Evolutionary conservation across 2,797 vertebrate species (phyloP).

Genomic region (Lindbergichthys nudifrons): DNA sequence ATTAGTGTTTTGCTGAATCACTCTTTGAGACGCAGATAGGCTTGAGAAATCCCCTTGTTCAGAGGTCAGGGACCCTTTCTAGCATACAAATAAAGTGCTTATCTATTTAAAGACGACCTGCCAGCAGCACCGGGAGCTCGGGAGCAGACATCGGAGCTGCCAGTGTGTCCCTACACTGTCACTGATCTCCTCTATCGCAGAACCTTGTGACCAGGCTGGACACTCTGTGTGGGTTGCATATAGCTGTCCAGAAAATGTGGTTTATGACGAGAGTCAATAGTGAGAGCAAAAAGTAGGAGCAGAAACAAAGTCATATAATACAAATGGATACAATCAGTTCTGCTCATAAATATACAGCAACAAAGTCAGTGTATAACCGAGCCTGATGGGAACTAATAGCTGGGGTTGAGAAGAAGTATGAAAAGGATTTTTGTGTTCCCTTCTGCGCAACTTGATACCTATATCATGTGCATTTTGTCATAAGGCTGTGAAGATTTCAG

Average conservation of each 20-base stretch:
- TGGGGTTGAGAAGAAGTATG: neutral
- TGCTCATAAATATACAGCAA: constrained; percentile 12
- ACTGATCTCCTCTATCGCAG: constrained; percentile 80
- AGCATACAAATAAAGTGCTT: constrained; percentile 77
- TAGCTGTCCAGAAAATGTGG: constrained; percentile 39
- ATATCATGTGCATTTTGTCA: constrained; percentile 65
- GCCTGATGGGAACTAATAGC: constrained; percentile 8
- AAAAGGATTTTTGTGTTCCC: no score
- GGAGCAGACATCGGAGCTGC: constrained; percentile 76
- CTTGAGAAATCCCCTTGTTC: constrained; percentile 67
- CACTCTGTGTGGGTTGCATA: constrained; percentile 29
- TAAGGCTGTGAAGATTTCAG: constrained; percentile 53
- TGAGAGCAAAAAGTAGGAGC: constrained; percentile 22
- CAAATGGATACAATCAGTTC: constrained; percentile 29
- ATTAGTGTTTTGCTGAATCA: constrained; percentile 73
- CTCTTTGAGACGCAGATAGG: constrained; percentile 51
- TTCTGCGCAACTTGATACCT: constrained; percentile 2
- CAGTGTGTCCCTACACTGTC: constrained; percentile 55
- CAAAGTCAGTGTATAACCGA: neutral
- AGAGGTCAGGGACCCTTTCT: constrained; percentile 54
- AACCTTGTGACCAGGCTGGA: constrained; percentile 74
- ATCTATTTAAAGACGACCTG: constrained; percentile 86
- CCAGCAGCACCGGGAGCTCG: constrained; percentile 59
- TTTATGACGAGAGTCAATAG: constrained; percentile 41
- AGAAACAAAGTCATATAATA: constrained; percentile 26